Evolutionary conservation across 2,113 vertebrate species (phyloP).

Genomic region (Parotia lawesii): DNA sequence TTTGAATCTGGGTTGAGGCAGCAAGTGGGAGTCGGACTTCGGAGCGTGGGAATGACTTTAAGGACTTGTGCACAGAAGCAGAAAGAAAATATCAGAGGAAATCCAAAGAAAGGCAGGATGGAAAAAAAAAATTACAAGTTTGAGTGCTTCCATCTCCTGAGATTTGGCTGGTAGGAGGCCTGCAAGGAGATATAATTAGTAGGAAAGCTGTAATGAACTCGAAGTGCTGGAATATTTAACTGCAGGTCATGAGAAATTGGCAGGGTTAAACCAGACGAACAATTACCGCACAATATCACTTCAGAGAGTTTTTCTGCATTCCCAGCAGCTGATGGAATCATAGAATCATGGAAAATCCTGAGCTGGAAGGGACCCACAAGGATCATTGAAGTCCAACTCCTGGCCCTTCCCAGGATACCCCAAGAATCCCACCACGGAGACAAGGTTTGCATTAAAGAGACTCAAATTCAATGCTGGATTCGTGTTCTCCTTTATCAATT

Average conservation of each 20-base stretch:
- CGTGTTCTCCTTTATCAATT: rapidly evolving
- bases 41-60: background rate
- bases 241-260: background rate
- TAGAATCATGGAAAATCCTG: rapidly evolving
- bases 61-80: background rate
- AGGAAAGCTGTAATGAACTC: background rate
- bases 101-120: background rate
- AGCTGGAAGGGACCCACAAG: background rate
- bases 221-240: background rate
- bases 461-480: background rate
- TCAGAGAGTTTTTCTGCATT: background rate
- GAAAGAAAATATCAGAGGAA: background rate
- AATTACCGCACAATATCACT: background rate
- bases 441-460: background rate
- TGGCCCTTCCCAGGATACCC: background rate
- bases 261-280: background rate
- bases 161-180: background rate
- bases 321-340: background rate
- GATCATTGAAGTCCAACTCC: background rate
- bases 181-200: background rate
- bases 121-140: background rate
- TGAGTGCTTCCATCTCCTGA: background rate
- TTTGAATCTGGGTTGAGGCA: background rate
- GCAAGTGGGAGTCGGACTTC: background rate
- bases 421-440: background rate